Conservation (phyloP, 2,113 vertebrate species). For the Thomomys bottae region DNA sequence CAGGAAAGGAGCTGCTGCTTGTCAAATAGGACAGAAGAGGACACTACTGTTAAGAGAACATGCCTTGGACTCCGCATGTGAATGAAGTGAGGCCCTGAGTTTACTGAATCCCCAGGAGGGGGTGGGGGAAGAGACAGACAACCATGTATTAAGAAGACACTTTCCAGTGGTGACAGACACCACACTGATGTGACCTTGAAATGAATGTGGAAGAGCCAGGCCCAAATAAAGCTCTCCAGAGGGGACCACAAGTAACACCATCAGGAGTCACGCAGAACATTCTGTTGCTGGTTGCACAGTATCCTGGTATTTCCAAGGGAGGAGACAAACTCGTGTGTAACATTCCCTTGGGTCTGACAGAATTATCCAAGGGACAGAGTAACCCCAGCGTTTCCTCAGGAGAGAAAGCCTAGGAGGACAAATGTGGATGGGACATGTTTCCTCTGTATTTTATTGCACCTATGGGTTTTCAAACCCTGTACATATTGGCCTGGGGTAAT, state of each 20-base stretch:
- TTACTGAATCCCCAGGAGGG: not conserved
- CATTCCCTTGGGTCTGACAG: not conserved
- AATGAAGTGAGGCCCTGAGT: not conserved
- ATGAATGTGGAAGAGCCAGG: not conserved
- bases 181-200: constrained; percentile 40
- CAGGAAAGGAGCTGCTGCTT: not conserved
- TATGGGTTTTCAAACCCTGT: constrained; percentile 2
- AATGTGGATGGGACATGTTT: not conserved
- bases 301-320: not conserved
- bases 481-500: not conserved
- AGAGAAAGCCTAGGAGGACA: not conserved
- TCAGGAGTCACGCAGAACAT: not conserved
- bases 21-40: not conserved
- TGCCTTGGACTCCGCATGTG: fast-evolving
- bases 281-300: not conserved
- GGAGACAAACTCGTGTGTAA: not conserved
- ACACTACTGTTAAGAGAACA: not conserved
- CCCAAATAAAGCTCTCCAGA: not conserved
- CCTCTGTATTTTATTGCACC: not conserved
- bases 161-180: not conserved
- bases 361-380: not conserved
- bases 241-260: not conserved
- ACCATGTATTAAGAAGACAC: not conserved
- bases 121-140: not conserved
- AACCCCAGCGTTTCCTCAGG: not conserved